These are phyloP conservation scores for Drosophila grimshawi DNA, from an alignment of 1,140 invertebrate species.

Conservation along the genomic window DNA sequence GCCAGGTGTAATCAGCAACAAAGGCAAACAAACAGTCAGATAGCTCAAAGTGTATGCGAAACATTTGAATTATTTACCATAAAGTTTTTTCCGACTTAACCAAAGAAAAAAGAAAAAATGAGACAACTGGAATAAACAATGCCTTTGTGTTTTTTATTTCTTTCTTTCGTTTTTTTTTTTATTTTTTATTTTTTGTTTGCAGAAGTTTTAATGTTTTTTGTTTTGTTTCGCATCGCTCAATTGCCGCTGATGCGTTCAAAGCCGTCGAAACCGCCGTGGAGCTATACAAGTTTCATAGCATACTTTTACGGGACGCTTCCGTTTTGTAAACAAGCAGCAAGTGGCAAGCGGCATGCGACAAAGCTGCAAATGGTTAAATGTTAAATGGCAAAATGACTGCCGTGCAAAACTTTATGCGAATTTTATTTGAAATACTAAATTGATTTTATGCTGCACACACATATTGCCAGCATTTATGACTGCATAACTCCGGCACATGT, in stretches of 20 bases:
- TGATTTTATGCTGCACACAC: constrained; percentile 58
- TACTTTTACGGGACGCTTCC: constrained; percentile 74
- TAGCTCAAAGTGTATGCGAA: constrained; percentile 50
- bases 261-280: constrained; percentile 31
- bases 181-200: constrained; percentile 19
- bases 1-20: constrained; percentile 23
- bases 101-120: constrained; percentile 13
- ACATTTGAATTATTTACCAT: constrained; percentile 75
- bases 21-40: constrained; percentile 28
- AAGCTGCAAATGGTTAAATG: background rate
- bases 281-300: constrained; percentile 75
- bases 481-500: constrained; percentile 11
- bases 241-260: constrained; percentile 70
- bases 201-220: constrained; percentile 43
- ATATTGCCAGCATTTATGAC: background rate
- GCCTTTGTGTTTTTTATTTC: constrained; percentile 43
- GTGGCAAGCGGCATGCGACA: constrained; percentile 2
- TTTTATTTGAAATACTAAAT: constrained; percentile 77
- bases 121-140: constrained; percentile 26
- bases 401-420: constrained; percentile 65
- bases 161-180: constrained; percentile 14
- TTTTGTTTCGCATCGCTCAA: constrained; percentile 51
- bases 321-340: constrained; percentile 64
- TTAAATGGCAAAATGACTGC: constrained; percentile 9
- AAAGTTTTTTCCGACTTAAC: constrained; percentile 55